Conservation (phyloP, 2,113 vertebrate species). For the Garra rufa region DNA sequence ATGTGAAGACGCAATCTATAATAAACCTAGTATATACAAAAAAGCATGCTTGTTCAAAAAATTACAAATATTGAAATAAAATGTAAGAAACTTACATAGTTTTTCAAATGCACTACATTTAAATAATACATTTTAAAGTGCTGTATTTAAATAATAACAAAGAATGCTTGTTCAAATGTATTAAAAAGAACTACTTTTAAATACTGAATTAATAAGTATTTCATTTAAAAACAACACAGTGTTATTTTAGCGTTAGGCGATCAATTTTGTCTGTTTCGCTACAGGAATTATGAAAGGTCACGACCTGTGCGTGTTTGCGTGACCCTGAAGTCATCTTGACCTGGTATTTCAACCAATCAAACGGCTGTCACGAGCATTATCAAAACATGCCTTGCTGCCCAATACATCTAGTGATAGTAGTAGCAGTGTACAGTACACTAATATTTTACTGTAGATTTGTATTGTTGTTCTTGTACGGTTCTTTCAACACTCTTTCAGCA, state of each 20-base stretch:
- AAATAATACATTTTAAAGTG: not conserved
- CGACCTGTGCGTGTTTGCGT: not conserved
- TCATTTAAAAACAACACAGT: not conserved
- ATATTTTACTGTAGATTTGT: not conserved
- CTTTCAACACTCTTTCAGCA: not conserved
- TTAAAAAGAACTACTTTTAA: not conserved
- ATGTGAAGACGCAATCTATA: too few relatives aligned
- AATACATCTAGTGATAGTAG: not conserved
- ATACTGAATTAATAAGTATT: not conserved
- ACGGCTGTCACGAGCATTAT: not conserved
- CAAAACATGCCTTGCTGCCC: not conserved
- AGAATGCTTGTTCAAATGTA: not conserved
- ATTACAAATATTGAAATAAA: not conserved
- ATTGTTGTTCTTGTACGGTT: not conserved
- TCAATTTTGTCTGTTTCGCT: not conserved
- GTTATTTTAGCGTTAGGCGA: not conserved
- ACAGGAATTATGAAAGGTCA: constrained; percentile 1
- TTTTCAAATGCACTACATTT: too few relatives aligned
- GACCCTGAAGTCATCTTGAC: constrained; percentile 15
- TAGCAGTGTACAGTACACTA: not conserved
- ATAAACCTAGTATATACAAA: too few relatives aligned
- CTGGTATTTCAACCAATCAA: not conserved
- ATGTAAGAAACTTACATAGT: not conserved
- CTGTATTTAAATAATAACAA: not conserved
- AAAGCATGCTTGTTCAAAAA: too few relatives aligned